Conservation (phyloP, 1,140 invertebrate genomes). For the Nautilus pompilius region DNA sequence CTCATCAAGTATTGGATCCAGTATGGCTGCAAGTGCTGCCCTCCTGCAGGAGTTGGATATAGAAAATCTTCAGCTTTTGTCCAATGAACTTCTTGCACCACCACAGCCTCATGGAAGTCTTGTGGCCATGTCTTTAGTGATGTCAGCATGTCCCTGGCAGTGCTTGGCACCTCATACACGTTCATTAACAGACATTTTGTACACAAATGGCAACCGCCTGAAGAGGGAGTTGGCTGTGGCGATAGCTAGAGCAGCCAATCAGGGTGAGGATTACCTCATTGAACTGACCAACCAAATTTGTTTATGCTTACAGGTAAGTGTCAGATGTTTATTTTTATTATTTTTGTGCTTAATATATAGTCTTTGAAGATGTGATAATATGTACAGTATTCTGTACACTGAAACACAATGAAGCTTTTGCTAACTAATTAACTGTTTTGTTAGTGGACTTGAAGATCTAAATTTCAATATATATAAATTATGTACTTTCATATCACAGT, state of each 20-base stretch:
- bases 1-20: constrained; percentile 33
- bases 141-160: constrained; percentile 20
- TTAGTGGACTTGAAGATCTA: no score
- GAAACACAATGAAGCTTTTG: no score
- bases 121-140: constrained; percentile 22
- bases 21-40: constrained; percentile 49
- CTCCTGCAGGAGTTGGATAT: constrained; percentile 53
- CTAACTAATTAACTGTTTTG: no score
- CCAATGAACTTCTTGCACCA: constrained; percentile 45
- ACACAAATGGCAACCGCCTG: constrained; percentile 39
- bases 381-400: neutral
- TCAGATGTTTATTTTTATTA: no score
- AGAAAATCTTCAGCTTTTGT: constrained; percentile 54
- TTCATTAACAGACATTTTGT: constrained; percentile 43
- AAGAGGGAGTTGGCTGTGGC: constrained; percentile 46
- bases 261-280: constrained; percentile 53
- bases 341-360: neutral
- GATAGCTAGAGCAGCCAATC: constrained; percentile 47
- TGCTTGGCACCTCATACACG: constrained; percentile 34
- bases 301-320: constrained; percentile 48
- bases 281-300: constrained; percentile 53
- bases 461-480: no score
- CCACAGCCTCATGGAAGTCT: constrained; percentile 38
- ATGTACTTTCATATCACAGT: no score
- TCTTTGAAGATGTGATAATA: neutral